Conservation (phyloP, 1,140 invertebrate species). For the Caenorhabditis latens region DNA sequence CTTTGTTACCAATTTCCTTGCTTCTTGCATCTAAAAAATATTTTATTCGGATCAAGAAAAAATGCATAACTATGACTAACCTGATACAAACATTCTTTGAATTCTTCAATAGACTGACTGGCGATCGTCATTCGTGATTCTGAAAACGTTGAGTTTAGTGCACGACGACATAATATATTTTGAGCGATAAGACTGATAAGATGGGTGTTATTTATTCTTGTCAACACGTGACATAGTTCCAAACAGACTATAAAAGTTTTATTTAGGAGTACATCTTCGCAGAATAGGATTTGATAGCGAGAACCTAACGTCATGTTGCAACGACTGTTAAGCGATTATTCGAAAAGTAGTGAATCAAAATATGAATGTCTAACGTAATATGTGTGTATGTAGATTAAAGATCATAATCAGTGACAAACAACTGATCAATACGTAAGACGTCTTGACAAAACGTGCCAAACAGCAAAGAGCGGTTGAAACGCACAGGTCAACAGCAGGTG, state of each 20-base stretch:
- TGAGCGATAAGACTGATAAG: slow-evolving; percentile 11
- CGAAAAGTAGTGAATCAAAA: background rate
- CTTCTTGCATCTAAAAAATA: slow-evolving; percentile 40
- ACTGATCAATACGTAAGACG: slow-evolving; percentile 44
- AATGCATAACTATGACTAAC: background rate
- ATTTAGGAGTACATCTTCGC: background rate
- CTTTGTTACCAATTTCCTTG: background rate
- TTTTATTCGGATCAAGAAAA: background rate
- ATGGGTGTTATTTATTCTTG: slow-evolving; percentile 37
- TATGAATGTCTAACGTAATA: background rate
- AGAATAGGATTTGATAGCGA: no score
- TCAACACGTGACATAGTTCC: slow-evolving; percentile 32
- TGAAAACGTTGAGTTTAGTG: background rate
- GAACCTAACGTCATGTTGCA: no score
- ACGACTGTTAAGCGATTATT: background rate
- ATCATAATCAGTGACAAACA: slow-evolving; percentile 50
- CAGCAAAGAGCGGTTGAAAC: slow-evolving; percentile 46
- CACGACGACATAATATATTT: slow-evolving; percentile 1
- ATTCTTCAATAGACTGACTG: slow-evolving; percentile 50
- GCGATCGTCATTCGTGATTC: slow-evolving; percentile 29
- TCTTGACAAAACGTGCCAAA: slow-evolving; percentile 40
- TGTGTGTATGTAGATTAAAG: slow-evolving; percentile 8
- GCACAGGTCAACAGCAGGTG: slow-evolving; percentile 20
- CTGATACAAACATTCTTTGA: slow-evolving; percentile 46
- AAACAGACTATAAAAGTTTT: background rate